A percentile compares a stretch with the other conserved stretches of the same genome.
These are phyloP conservation scores for Holotrichia oblita DNA, from an alignment of 1,140 invertebrate genomes.

Conservation along the genomic window DNA sequence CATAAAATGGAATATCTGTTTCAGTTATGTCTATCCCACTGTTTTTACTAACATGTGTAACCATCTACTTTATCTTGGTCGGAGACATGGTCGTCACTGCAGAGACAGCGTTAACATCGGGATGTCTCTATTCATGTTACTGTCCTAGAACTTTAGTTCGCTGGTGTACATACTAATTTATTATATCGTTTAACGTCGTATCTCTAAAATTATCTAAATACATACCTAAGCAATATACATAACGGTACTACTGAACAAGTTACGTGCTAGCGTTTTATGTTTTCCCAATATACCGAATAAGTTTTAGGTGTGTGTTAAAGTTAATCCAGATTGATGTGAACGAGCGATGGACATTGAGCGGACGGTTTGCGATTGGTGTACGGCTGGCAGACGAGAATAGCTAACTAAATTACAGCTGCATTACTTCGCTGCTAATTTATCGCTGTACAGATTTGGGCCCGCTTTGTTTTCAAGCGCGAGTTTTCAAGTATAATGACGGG, in stretches of 20 bases:
- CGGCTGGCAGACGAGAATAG: constrained; percentile 22
- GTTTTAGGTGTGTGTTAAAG: constrained; percentile 17
- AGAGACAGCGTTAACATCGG: too few relatives aligned
- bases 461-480: constrained; percentile 35
- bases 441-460: constrained; percentile 28
- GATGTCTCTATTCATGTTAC: too few relatives aligned
- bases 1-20: too few relatives aligned
- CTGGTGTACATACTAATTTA: too few relatives aligned
- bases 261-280: neutral
- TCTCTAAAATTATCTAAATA: too few relatives aligned
- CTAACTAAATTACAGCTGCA: constrained; percentile 36
- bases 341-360: constrained; percentile 1
- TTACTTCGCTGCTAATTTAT: constrained; percentile 38
- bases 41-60: too few relatives aligned
- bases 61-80: too few relatives aligned
- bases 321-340: constrained; percentile 39
- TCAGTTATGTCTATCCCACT: too few relatives aligned
- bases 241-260: neutral
- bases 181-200: too few relatives aligned
- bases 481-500: constrained; percentile 37
- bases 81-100: too few relatives aligned
- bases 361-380: neutral
- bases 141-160: too few relatives aligned
- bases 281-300: constrained; percentile 25
- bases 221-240: too few relatives aligned